These are phyloP conservation scores for Sciurus vulgaris DNA, from an alignment of 2,797 vertebrate genomes.

Conservation along the genomic window DNA sequence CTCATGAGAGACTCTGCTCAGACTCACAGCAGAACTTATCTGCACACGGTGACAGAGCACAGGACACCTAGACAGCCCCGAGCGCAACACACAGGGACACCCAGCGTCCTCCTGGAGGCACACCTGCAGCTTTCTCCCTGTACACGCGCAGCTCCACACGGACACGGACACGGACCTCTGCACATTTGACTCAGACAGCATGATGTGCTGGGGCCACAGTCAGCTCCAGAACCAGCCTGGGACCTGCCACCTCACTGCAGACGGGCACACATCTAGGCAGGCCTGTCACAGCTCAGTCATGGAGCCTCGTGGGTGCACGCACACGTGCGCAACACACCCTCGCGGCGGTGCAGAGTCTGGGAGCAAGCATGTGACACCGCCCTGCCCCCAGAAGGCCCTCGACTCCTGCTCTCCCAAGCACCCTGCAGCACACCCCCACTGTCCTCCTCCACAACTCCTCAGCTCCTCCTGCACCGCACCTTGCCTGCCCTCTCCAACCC, in stretches of 20 bases:
- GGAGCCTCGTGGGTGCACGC: background rate
- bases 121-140: background rate
- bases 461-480: background rate
- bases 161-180: background rate
- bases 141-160: background rate
- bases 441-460: background rate
- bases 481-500: background rate
- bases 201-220: background rate
- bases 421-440: background rate
- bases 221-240: background rate
- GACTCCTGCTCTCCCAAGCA: background rate
- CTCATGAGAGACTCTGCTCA: background rate
- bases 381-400: background rate
- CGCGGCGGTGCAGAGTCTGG: background rate
- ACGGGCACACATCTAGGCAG: accelerated
- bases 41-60: background rate
- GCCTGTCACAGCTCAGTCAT: background rate
- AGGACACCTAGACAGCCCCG: background rate
- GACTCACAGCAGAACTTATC: background rate
- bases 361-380: background rate
- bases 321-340: background rate
- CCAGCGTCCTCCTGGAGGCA: background rate
- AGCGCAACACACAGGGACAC: background rate
- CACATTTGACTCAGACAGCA: background rate
- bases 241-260: background rate